Conservation (phyloP, 2,797 vertebrate species). For the Helarctos malayanus region DNA sequence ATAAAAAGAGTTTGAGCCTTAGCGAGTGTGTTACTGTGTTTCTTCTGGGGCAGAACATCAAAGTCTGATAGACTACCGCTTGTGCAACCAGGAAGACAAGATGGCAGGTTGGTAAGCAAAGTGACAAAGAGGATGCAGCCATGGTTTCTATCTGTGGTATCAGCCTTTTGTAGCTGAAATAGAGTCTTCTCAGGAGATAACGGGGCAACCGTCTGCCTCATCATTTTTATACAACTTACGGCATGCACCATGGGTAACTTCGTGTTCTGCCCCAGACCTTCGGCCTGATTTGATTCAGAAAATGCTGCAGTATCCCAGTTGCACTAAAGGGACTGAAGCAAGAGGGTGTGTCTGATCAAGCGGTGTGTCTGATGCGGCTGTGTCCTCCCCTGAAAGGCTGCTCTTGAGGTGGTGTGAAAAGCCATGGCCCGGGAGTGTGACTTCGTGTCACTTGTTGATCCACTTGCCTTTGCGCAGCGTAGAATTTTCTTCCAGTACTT, state of each 20-base stretch:
- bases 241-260: not conserved
- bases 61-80: not conserved
- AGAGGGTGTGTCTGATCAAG: not conserved
- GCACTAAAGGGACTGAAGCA: not conserved
- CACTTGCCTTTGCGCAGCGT: rapidly evolving
- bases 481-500: not conserved
- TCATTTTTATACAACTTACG: not conserved
- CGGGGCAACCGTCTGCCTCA: not conserved
- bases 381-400: not conserved
- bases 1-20: not conserved
- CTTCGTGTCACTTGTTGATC: not conserved
- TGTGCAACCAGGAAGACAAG: not conserved
- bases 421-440: too few species aligned
- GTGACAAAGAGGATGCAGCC: not conserved
- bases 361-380: too few species aligned
- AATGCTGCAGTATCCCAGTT: not conserved
- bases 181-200: not conserved
- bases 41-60: not conserved
- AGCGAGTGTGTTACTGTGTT: not conserved
- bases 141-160: not conserved
- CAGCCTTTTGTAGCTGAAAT: not conserved
- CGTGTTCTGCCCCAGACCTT: not conserved
- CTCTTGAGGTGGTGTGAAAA: not conserved
- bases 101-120: not conserved
- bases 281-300: not conserved